Percentiles rank a stretch among this genome's conserved stretches.
These are phyloP conservation scores for Conopomorpha cramerella DNA, from an alignment of 1,140 invertebrate genomes.

Conservation along the genomic window DNA sequence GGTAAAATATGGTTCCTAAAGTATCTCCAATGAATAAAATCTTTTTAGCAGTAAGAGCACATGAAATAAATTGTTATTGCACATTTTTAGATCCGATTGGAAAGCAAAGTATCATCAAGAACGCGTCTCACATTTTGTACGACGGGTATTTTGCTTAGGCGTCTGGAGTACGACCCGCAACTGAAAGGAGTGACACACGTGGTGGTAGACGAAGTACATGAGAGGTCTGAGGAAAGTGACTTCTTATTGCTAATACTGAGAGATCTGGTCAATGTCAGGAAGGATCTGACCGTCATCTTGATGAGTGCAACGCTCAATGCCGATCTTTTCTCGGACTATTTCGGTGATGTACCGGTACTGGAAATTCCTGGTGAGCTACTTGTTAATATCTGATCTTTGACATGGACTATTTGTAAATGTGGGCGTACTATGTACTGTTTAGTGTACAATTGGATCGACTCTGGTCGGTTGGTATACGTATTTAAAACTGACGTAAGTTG, in stretches of 20 bases:
- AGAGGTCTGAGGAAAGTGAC: slow-evolving; percentile 86
- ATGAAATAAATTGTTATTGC: no score
- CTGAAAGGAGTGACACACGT: slow-evolving; percentile 76
- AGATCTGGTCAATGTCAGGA: slow-evolving; percentile 68
- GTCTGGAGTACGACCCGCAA: slow-evolving; percentile 75
- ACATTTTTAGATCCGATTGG: slow-evolving; percentile 59
- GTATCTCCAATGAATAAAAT: no score
- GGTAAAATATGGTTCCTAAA: no score
- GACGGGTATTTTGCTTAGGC: slow-evolving; percentile 84
- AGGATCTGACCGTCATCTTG: slow-evolving; percentile 79
- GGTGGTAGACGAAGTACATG: slow-evolving; percentile 91
- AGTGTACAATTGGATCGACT: background rate
- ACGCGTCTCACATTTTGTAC: slow-evolving; percentile 89
- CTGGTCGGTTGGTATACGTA: no score
- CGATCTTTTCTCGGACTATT: slow-evolving; percentile 79
- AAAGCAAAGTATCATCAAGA: slow-evolving; percentile 75
- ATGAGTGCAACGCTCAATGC: slow-evolving; percentile 90
- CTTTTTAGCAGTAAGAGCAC: no score
- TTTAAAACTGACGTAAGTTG: no score
- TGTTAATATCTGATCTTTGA: slow-evolving; percentile 5
- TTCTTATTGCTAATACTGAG: slow-evolving; percentile 82
- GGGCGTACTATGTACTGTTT: background rate
- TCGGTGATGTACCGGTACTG: slow-evolving; percentile 69
- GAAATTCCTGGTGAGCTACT: slow-evolving; percentile 68
- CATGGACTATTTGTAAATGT: background rate